phyloP scores from a whole-genome alignment of 2,113 vertebrate genomes.

The Donacobius atricapilla region DNA sequence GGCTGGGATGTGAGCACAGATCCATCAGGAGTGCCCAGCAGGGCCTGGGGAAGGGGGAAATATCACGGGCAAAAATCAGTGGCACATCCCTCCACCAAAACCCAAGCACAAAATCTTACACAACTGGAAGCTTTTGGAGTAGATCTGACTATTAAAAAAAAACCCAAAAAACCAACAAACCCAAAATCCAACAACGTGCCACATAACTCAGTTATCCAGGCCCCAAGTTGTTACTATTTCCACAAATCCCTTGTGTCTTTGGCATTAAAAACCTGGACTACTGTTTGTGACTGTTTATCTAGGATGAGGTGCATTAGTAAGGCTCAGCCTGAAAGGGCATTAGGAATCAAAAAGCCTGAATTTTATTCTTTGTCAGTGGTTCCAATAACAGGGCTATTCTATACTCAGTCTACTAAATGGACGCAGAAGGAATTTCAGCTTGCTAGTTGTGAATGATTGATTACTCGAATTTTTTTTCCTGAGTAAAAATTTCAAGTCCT shows the following conservation, averaged over 20 bases:
- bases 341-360: neutral
- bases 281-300: neutral
- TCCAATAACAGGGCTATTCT: neutral
- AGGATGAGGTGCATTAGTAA: neutral
- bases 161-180: neutral
- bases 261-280: neutral
- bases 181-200: neutral
- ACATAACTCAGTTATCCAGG: neutral
- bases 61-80: neutral
- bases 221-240: neutral
- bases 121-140: neutral
- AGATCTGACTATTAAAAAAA: neutral
- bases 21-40: neutral
- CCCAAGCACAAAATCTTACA: neutral
- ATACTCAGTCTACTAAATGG: neutral
- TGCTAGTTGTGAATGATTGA: neutral
- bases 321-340: neutral
- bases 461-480: conserved; percentile 2
- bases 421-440: neutral
- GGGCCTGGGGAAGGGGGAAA: neutral
- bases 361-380: neutral
- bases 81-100: neutral
- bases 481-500: conserved; percentile 28
- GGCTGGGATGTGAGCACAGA: neutral
- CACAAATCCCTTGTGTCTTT: neutral